Evolutionary conservation across 2,113 vertebrate genomes (phyloP).

Genomic region (Sigmodon hispidus): DNA sequence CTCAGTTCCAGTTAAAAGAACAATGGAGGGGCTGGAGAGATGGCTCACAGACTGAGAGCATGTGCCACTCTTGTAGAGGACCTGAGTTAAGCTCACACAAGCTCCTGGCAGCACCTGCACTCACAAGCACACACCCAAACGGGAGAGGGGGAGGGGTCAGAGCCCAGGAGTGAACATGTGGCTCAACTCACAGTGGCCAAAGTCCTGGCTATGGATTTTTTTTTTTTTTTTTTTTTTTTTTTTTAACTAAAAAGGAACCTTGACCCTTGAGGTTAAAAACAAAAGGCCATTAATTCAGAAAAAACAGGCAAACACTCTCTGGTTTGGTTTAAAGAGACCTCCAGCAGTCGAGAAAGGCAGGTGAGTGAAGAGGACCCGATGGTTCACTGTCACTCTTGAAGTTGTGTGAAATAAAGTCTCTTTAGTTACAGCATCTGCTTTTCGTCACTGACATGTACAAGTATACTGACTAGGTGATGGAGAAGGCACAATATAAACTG

Average conservation of each 20-base stretch:
- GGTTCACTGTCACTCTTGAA: neutral
- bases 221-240: neutral
- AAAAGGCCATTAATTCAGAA: neutral
- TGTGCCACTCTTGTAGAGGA: neutral
- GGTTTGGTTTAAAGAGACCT: neutral
- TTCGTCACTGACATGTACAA: neutral
- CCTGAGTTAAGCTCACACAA: neutral
- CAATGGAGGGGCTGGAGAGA: too few species aligned
- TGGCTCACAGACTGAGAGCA: neutral
- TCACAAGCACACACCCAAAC: neutral
- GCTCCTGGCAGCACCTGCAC: neutral
- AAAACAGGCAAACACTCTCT: neutral
- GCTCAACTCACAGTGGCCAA: neutral
- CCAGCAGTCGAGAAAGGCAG: neutral
- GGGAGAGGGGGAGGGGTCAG: too few species aligned
- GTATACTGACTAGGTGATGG: too few species aligned
- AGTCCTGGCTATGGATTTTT: neutral
- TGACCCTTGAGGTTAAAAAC: neutral
- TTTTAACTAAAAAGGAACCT: neutral
- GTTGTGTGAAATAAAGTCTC: neutral
- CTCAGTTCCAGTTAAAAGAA: neutral
- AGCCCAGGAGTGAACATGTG: neutral
- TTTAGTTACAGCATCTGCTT: too few species aligned
- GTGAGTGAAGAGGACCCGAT: neutral
- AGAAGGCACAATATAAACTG: neutral